These are phyloP conservation scores for Ephialtes manifestator DNA, from an alignment of 2,888 invertebrate species.

Conservation along the genomic window DNA sequence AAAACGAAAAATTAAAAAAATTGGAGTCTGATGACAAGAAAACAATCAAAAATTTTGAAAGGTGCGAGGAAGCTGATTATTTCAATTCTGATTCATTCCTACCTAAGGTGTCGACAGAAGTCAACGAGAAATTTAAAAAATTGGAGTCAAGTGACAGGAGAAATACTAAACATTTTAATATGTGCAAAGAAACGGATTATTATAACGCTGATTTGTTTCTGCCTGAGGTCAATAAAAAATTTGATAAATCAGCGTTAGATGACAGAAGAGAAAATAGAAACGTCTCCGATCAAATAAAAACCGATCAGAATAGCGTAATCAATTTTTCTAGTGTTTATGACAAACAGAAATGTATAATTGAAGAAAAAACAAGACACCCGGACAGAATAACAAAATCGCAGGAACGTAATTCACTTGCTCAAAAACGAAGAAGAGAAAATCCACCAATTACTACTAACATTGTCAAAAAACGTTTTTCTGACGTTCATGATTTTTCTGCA, in stretches of 20 bases:
- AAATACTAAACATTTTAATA: background rate
- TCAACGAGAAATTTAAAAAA: background rate
- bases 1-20: background rate
- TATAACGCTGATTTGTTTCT: background rate
- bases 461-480: background rate
- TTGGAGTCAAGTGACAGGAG: background rate
- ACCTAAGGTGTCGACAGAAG: background rate
- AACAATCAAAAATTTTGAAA: background rate
- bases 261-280: background rate
- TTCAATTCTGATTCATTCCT: background rate
- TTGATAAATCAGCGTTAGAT: background rate
- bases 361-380: background rate
- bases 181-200: constrained; percentile 12
- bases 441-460: background rate
- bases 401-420: background rate
- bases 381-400: background rate
- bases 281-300: background rate
- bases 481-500: constrained; percentile 19
- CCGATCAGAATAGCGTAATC: background rate
- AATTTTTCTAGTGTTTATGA: background rate
- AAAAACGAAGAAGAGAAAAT: background rate
- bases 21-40: background rate
- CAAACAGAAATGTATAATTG: background rate
- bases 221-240: background rate
- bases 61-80: constrained; percentile 12